These are phyloP conservation scores for Cataglyphis albicans DNA, from an alignment of 2,888 invertebrate species.

Conservation along the genomic window DNA sequence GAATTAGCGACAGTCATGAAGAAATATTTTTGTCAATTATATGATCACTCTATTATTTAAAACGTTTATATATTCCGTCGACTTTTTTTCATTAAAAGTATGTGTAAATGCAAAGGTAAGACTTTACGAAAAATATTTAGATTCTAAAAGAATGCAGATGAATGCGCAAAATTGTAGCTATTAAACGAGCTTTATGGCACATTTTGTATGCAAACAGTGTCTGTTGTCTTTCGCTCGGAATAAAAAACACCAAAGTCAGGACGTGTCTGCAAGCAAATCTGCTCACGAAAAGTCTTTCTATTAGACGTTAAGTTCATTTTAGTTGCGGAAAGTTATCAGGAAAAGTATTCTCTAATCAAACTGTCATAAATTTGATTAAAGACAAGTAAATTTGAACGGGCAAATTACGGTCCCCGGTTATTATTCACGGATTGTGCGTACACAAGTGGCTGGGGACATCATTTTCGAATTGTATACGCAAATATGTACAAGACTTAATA, in stretches of 20 bases:
- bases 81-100: background rate
- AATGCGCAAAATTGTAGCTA: background rate
- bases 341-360: background rate
- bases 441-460: too few relatives aligned
- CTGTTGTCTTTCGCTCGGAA: constrained; percentile 2
- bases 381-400: background rate
- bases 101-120: background rate
- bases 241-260: background rate
- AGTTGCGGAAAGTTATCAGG: background rate
- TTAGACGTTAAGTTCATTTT: background rate
- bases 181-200: background rate
- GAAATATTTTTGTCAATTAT: background rate
- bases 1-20: background rate
- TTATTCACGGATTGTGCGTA: too few relatives aligned
- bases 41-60: background rate
- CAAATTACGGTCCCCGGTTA: too few relatives aligned
- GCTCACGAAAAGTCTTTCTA: background rate
- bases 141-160: background rate
- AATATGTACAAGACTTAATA: background rate
- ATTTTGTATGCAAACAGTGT: background rate
- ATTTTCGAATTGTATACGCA: too few relatives aligned
- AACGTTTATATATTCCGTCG: background rate
- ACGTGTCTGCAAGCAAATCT: background rate
- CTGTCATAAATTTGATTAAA: background rate
- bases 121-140: background rate